Conservation (phyloP, 1,140 invertebrate species). For the Orchesella cincta region DNA sequence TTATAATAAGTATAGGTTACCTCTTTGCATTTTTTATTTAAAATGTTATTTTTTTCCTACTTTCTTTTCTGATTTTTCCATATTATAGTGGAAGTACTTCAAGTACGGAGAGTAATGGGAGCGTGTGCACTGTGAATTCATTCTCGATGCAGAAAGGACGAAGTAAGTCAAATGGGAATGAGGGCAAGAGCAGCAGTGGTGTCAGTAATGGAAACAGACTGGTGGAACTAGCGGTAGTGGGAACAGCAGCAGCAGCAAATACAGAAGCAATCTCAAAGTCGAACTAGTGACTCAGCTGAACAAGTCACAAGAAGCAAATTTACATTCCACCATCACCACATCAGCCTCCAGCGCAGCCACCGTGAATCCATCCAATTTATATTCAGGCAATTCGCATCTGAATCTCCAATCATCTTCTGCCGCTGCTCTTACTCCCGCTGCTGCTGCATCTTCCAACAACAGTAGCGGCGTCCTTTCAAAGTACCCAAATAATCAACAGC, state of each 20-base stretch:
- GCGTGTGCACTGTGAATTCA: constrained; percentile 19
- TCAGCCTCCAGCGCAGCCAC: neutral
- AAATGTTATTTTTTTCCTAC: neutral
- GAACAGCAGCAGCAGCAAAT: neutral
- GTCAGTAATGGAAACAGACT: neutral
- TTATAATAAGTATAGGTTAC: neutral
- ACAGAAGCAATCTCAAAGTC: neutral
- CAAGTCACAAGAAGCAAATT: constrained; percentile 12
- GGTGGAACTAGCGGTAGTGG: neutral
- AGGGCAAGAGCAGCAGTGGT: neutral
- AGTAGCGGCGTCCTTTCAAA: neutral
- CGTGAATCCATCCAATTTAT: constrained; percentile 9
- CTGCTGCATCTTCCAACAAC: neutral
- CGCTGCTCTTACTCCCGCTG: neutral
- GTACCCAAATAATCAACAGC: neutral
- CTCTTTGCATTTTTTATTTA: neutral
- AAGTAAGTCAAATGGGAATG: neutral
- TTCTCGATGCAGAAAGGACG: neutral
- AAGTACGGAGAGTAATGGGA: constrained; percentile 30
- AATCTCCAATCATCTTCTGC: neutral
- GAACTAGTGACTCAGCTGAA: constrained; percentile 13
- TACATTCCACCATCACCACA: neutral
- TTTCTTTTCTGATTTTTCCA: constrained; percentile 6
- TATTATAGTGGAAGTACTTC: constrained; percentile 34
- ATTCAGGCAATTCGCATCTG: neutral